These are phyloP conservation scores for Folsomia candida DNA, from an alignment of 2,888 invertebrate species.

Conservation along the genomic window DNA sequence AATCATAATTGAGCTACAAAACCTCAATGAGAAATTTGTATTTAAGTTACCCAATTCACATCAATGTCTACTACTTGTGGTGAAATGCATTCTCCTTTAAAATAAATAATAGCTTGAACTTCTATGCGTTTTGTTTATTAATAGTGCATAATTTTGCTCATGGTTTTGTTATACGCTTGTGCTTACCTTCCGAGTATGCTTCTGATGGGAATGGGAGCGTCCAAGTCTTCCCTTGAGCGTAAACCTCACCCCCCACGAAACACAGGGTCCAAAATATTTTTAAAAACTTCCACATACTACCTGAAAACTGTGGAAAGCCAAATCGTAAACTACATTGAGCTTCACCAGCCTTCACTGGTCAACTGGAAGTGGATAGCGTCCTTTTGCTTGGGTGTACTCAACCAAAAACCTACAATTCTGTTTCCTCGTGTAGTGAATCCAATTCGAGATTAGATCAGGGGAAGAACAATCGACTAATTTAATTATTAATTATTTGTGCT, in stretches of 20 bases:
- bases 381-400: neutral
- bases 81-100: constrained; percentile 6
- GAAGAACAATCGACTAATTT: neutral
- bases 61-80: neutral
- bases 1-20: neutral
- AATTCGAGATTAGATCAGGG: neutral
- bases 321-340: neutral
- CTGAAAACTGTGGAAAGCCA: too few species aligned
- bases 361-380: neutral
- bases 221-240: neutral
- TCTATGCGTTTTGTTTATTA: too few species aligned
- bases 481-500: constrained; percentile 2
- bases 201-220: neutral
- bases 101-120: too few species aligned
- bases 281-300: neutral
- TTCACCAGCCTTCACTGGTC: neutral
- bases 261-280: neutral
- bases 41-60: neutral
- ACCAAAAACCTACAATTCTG: neutral
- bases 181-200: constrained; percentile 5
- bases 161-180: too few species aligned
- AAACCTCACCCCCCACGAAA: neutral
- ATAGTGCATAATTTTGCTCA: too few species aligned
- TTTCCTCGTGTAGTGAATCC: neutral
- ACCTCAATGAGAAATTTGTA: neutral